These are phyloP conservation scores for Nibea albiflora DNA, from an alignment of 2,113 vertebrate genomes.

Conservation along the genomic window DNA sequence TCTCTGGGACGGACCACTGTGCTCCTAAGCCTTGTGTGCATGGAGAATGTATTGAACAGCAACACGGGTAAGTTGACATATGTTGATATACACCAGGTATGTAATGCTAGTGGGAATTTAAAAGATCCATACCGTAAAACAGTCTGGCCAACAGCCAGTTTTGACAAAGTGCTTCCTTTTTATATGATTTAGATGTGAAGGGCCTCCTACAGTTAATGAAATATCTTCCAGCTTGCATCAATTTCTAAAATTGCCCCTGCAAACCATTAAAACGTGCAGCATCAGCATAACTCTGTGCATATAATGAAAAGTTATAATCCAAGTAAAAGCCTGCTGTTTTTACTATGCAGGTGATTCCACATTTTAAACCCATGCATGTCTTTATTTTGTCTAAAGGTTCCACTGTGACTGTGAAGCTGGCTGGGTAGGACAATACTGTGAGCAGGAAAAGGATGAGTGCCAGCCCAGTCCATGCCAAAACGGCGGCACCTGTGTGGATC, in stretches of 20 bases:
- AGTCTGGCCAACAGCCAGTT: neutral
- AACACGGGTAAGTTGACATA: conserved; percentile 82
- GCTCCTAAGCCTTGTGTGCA: conserved; percentile 88
- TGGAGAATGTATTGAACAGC: conserved; percentile 88
- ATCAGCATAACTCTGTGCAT: neutral
- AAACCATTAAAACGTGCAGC: neutral
- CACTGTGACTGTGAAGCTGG: conserved; percentile 90
- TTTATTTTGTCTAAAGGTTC: conserved; percentile 82
- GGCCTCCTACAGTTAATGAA: neutral
- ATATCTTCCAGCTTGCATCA: neutral
- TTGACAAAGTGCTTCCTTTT: neutral
- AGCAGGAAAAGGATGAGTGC: conserved; percentile 91
- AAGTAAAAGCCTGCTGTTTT: neutral
- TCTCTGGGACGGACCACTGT: conserved; percentile 90
- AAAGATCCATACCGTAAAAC: neutral
- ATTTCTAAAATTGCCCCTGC: neutral
- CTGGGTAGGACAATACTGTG: conserved; percentile 90
- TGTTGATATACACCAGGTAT: neutral
- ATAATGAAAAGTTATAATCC: neutral
- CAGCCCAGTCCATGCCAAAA: conserved; percentile 90
- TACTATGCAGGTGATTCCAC: neutral
- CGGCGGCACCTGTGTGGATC: conserved; percentile 87
- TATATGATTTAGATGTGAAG: neutral
- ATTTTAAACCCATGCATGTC: neutral
- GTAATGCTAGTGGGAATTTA: neutral